Base-by-base conservation (phyloP, 2,888 invertebrate species). In the Lissonota sp. region DNA sequence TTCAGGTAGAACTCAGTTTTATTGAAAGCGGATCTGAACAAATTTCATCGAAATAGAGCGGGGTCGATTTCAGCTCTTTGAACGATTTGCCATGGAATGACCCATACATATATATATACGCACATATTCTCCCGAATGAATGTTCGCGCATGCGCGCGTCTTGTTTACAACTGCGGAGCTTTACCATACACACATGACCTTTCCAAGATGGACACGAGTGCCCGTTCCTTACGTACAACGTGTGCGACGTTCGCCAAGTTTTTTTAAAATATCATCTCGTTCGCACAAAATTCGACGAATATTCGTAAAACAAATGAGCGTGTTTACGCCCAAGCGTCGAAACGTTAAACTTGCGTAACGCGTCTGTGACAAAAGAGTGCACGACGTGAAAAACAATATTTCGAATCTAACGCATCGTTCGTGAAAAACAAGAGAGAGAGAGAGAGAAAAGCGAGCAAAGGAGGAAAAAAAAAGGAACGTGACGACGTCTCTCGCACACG, bases 151-250 rank as follows among this genome's bases (percentile, higher is more conserved):
- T 92, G 92, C 92, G 92, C 90, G 90, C 81, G 90, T 87, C 88
- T 92, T 92, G 92, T 92, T 92, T 92, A 92, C 92, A 92, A 92
- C 91, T 91, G 92, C 91, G 90, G 90, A 91, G 90, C 89, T 90
- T 89, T 87, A 87, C 91, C 84, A 86, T 90, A 88, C 88, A 88
- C 88, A 92, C 91, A 92, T 92, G 92, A 92, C 92, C 92, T 92
- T 92, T 92, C 90, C 92, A 92, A 92, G 90, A 92, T 92, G 92
- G 92, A 91, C 89, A 91, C 90, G 89, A 90, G 90, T 88, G 88
- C 88, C 87, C 85, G 85, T 87, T 87, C 71, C 83, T 86, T 84
- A 85, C 84, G 86, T 87, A 86, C 85, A 86, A 87, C 86, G 87
- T 86, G 88, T 89, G 87, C 86, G 85, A 87, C 85, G 84, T 84